Conservation (phyloP, 92 coral and sea anemone genomes). For the Porites evermanni region DNA sequence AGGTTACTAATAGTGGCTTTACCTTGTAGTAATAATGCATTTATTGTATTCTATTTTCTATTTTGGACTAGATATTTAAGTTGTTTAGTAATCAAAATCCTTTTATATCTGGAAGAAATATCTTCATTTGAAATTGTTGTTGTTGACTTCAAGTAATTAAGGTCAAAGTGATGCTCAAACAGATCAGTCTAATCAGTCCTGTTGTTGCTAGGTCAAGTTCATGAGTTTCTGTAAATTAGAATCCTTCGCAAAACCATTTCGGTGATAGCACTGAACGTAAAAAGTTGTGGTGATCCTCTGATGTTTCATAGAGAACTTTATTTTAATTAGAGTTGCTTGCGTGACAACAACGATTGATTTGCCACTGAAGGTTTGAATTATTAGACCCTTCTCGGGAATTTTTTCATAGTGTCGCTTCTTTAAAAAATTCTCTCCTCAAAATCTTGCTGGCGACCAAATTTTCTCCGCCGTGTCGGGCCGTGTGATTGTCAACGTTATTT, state of each 20-base stretch:
- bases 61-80: too few species aligned
- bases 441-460: slow-evolving; percentile 53
- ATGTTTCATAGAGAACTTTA: slow-evolving; percentile 38
- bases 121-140: too few species aligned
- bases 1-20: too few species aligned
- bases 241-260: slow-evolving; percentile 42
- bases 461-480: slow-evolving; percentile 28
- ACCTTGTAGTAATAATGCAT: too few species aligned
- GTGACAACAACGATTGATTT: slow-evolving; percentile 58
- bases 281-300: slow-evolving; percentile 27
- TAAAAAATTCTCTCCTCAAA: slow-evolving; percentile 48
- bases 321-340: slow-evolving; percentile 23
- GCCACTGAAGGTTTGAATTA: slow-evolving; percentile 26
- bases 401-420: slow-evolving; percentile 62
- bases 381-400: slow-evolving; percentile 34
- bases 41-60: too few species aligned
- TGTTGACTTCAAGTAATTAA: too few species aligned
- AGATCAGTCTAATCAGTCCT: too few species aligned
- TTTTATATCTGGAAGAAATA: too few species aligned
- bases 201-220: not conserved
- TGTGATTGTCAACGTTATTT: slow-evolving; percentile 25
- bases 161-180: too few species aligned
- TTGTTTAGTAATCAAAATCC: too few species aligned
- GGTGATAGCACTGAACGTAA: slow-evolving; percentile 44
- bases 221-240: slow-evolving; percentile 32